Evolutionary conservation across 2,797 vertebrate genomes (phyloP), one percentile per base, ranked within the genome.

Genomic region (Cynopterus sphinx): DNA sequence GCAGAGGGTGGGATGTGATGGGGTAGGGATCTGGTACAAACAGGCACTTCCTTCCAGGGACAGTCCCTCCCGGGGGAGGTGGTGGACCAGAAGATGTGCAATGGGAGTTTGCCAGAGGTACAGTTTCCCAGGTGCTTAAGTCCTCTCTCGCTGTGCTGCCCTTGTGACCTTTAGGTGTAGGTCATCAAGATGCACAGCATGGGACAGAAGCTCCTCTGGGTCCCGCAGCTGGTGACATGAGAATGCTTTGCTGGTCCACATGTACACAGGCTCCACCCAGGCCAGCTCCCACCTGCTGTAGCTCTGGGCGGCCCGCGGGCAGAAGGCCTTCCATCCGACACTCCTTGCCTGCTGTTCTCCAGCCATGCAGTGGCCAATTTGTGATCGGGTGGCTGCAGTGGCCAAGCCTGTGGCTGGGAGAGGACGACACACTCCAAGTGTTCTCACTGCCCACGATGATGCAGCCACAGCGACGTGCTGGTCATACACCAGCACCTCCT

Each of bases 81-180:
- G 19, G 73, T 49, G 36, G 79, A 61, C 77, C 96, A 78, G 89
- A 91, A 73, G 77, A 63, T 0, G 19, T 51, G 0, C 53, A 3
- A 10, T 0, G 85, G 0, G 86, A 67, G 13, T 15, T 15, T 13
- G 2, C 1, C 6, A 0, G 86, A 87, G 97, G 75, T 43, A 43
- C 74, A 0, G 96, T 65, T 78, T 89, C 92, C 96, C 78, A 75
- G 98, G 97, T 97, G 98, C 98, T 98, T 75, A 59, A 74, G 77
- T 33, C 33, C 0, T 88, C 36, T 41, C 0, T 88, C 24, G 0
- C n/a, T 92, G n/a, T 59, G 68, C 7, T 41, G 12, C 49, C 51
- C 85, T 86, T 28, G 77, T 63, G 83, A 33, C 39, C 71, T 49
- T 85, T 49, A 90, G 51, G 53, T 87, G 46, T 68, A 22, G 41